Percentiles rank a stretch among this genome's conserved stretches.
These are phyloP conservation scores for Heliangelus exortis DNA, from an alignment of 2,797 vertebrate genomes.

Conservation along the genomic window DNA sequence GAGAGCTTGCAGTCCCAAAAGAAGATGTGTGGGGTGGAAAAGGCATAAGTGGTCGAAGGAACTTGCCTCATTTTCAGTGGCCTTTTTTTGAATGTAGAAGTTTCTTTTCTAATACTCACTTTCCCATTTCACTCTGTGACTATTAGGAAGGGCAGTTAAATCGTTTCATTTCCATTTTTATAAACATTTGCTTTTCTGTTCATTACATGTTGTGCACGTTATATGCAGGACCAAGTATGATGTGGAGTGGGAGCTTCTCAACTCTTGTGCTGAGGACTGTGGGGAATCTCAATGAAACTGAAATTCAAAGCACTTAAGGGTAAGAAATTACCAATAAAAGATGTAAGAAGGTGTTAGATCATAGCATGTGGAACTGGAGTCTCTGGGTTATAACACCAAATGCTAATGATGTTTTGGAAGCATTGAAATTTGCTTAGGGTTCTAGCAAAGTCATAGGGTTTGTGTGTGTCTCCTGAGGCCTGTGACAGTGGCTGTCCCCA, in stretches of 20 bases:
- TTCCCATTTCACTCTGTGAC: neutral
- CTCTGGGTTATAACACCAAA: neutral
- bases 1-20: neutral
- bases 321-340: neutral
- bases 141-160: neutral
- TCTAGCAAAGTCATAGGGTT: neutral
- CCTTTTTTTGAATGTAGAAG: neutral
- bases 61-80: neutral
- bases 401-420: neutral
- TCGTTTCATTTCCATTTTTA: neutral
- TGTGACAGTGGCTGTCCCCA: neutral
- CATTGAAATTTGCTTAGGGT: neutral
- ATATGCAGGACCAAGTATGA: neutral
- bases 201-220: fast-evolving
- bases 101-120: neutral
- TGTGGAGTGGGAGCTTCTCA: neutral
- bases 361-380: neutral
- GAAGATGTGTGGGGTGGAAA: neutral
- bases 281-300: neutral
- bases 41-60: neutral
- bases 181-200: neutral
- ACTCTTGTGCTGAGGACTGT: fast-evolving
- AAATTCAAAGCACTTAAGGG: neutral
- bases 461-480: neutral
- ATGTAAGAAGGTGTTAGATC: neutral